A percentile compares a stretch with the other conserved stretches of the same genome.
Conservation (phyloP, 2,797 vertebrate genomes). For the Hemibagrus guttatus region DNA sequence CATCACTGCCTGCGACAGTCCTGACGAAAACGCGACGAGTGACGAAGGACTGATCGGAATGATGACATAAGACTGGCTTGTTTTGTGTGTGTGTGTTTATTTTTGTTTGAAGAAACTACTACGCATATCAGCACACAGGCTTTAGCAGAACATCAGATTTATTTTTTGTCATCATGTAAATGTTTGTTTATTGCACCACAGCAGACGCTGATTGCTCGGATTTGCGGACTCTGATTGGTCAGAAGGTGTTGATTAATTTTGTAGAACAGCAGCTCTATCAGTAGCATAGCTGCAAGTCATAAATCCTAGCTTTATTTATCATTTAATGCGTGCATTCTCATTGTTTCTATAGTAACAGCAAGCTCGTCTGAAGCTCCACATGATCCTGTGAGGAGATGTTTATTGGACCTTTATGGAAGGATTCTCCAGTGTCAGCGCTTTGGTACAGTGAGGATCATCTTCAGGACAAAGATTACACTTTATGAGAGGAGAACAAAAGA, state of each 20-base stretch:
- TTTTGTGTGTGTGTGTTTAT: not conserved
- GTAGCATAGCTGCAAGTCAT: not conserved
- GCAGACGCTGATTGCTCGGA: too few species aligned
- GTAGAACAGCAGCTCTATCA: not conserved
- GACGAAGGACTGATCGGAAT: slow-evolving; percentile 75
- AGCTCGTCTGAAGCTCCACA: not conserved
- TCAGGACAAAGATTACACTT: not conserved
- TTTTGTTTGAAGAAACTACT: not conserved
- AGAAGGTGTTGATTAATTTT: not conserved
- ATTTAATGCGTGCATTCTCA: not conserved
- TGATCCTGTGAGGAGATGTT: not conserved
- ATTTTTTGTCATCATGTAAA: not conserved
- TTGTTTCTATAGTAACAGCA: not conserved
- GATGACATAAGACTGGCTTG: slow-evolving; percentile 68
- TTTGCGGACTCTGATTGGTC: not conserved
- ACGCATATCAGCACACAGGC: not conserved
- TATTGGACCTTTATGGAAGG: not conserved
- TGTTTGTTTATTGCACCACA: not conserved
- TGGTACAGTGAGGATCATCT: not conserved
- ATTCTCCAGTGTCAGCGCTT: not conserved
- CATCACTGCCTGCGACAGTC: slow-evolving; percentile 74
- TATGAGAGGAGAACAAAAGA: not conserved
- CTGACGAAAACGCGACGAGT: slow-evolving; percentile 63
- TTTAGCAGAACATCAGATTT: not conserved
- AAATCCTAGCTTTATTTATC: not conserved